phyloP scores from a whole-genome alignment of 1,140 invertebrate genomes.

The Odontomachus brunneus region DNA sequence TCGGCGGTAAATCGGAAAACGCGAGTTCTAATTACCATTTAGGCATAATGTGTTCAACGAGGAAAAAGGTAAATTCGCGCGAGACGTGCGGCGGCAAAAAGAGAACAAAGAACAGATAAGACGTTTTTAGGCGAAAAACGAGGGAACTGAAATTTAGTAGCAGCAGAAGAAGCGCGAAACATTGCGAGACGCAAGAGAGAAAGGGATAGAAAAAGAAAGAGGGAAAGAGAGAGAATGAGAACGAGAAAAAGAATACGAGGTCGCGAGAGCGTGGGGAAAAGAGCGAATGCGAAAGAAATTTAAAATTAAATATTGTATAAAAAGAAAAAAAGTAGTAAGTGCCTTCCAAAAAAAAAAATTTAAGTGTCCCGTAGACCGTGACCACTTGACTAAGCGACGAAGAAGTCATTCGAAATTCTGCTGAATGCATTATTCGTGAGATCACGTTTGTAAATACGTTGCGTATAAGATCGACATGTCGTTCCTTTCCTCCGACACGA shows the following conservation, averaged over 20 bases:
- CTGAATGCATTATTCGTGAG: constrained; percentile 72
- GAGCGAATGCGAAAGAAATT: constrained; percentile 57
- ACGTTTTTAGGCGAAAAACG: constrained; percentile 52
- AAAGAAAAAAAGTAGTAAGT: constrained; percentile 86
- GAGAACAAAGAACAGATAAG: constrained; percentile 44
- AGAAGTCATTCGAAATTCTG: constrained; percentile 83
- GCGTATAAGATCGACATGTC: constrained; percentile 52
- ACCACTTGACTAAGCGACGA: constrained; percentile 84
- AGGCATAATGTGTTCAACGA: constrained; percentile 80
- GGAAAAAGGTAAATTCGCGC: constrained; percentile 68
- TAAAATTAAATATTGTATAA: constrained; percentile 84
- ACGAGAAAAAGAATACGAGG: constrained; percentile 58
- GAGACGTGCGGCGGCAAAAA: constrained; percentile 17
- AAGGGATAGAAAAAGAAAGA: constrained; percentile 47
- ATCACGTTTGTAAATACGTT: constrained; percentile 66
- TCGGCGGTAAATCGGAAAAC: constrained; percentile 52
- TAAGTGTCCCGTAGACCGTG: constrained; percentile 86
- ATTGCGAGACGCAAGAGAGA: constrained; percentile 51
- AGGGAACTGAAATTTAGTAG: constrained; percentile 69
- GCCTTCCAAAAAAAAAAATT: constrained; percentile 84
- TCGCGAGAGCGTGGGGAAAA: constrained; percentile 68
- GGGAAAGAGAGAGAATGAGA: constrained; percentile 28
- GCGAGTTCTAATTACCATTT: constrained; percentile 74
- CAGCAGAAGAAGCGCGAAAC: constrained; percentile 54
- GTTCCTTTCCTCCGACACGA: background rate